phyloP scores from a whole-genome alignment of 2,113 vertebrate genomes.

The Tiliqua scincoides region DNA sequence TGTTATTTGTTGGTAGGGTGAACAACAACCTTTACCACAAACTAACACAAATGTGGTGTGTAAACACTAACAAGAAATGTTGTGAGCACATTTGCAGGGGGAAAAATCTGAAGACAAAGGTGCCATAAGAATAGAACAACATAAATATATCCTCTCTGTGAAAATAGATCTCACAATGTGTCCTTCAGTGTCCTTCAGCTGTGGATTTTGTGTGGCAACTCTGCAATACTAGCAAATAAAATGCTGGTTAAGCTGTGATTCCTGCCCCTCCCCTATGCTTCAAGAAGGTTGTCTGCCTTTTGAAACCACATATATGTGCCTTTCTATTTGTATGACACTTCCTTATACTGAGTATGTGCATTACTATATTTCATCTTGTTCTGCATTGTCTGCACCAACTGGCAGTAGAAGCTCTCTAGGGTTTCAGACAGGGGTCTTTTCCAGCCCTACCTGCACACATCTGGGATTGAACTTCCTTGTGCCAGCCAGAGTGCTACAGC shows the following conservation, averaged over 20 bases:
- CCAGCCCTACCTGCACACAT: too few species aligned
- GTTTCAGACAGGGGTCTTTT: too few species aligned
- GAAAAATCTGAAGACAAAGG: background rate
- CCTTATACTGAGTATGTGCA: too few species aligned
- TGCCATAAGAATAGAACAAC: too few species aligned
- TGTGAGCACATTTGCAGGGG: background rate
- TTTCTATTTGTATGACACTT: background rate
- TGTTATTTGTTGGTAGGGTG: background rate
- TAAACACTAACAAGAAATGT: background rate
- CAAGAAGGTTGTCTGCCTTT: background rate
- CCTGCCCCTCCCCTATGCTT: background rate
- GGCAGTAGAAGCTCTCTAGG: too few species aligned
- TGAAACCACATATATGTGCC: background rate
- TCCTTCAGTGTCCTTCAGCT: background rate
- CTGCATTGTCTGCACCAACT: too few species aligned
- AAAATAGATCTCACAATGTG: background rate
- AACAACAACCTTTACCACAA: background rate
- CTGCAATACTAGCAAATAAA: background rate
- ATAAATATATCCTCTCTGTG: background rate
- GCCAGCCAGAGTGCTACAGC: too few species aligned
- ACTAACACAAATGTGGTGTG: background rate
- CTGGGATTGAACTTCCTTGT: too few species aligned
- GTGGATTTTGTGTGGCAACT: background rate
- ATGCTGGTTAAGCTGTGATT: background rate
- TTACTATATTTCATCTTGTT: too few species aligned